Evolutionary conservation across 2,113 vertebrate genomes (phyloP).

Genomic region (Indri indri): DNA sequence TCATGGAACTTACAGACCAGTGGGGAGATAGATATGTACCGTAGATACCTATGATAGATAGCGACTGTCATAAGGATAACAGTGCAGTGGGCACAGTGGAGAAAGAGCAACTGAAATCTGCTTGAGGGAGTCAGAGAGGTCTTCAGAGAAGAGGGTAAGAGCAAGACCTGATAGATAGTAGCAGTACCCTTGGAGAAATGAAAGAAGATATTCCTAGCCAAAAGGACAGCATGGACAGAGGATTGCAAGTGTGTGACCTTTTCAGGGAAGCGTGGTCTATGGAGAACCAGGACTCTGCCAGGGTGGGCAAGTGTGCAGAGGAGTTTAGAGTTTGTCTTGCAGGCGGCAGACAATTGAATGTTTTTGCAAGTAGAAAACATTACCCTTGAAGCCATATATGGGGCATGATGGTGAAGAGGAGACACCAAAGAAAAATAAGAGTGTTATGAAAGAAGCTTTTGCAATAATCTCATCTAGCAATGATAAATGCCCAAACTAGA

Average conservation of each 20-base stretch:
- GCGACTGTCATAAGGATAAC: background rate
- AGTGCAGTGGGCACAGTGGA: background rate
- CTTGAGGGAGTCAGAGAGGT: background rate
- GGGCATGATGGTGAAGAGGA: background rate
- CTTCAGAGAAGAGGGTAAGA: background rate
- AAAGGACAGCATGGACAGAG: background rate
- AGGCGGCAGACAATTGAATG: background rate
- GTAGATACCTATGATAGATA: too few relatives aligned
- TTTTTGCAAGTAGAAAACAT: background rate
- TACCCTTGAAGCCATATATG: background rate
- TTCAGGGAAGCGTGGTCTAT: background rate
- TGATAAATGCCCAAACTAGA: background rate
- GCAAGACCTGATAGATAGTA: background rate
- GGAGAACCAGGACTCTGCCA: background rate
- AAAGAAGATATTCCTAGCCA: background rate
- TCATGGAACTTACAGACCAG: background rate
- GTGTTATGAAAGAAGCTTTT: background rate
- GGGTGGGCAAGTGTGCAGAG: background rate
- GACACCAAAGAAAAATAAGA: background rate
- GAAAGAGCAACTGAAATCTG: background rate
- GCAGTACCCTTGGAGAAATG: background rate
- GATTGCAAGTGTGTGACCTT: background rate
- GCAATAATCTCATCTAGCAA: background rate
- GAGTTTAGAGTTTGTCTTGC: background rate
- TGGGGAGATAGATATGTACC: background rate